A percentile compares a stretch with the other conserved stretches of the same genome.
These are phyloP conservation scores for Zaprionus capensis DNA, from an alignment of 1,140 invertebrate species.

Conservation along the genomic window DNA sequence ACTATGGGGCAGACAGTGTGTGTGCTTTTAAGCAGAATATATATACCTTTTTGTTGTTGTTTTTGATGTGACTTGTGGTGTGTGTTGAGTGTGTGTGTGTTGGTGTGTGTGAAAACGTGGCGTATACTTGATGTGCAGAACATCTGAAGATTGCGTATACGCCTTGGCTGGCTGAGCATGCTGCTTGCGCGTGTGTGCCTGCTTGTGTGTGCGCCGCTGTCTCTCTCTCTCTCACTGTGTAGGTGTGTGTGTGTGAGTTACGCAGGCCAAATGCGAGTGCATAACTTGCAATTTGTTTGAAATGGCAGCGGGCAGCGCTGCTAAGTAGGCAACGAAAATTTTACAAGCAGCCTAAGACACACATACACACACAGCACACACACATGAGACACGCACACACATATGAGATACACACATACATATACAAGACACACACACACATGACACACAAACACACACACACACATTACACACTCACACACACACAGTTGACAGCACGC, in stretches of 20 bases:
- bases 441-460: not conserved
- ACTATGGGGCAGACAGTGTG: not conserved
- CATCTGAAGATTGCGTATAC: conserved; percentile 70
- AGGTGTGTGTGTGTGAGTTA: conserved; percentile 23
- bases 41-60: conserved; percentile 42
- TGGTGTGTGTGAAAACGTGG: conserved; percentile 49
- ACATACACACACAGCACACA: not conserved
- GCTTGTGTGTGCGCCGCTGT: conserved; percentile 10
- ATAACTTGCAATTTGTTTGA: conserved; percentile 52
- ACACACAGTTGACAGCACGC: not conserved
- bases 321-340: conserved; percentile 49
- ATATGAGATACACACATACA: not conserved
- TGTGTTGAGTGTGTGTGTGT: conserved; percentile 32
- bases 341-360: not conserved
- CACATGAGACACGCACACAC: not conserved
- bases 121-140: conserved; percentile 68
- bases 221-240: conserved; percentile 1
- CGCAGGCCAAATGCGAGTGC: conserved; percentile 39
- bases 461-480: not conserved
- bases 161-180: conserved; percentile 35
- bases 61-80: conserved; percentile 37
- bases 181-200: conserved; percentile 9
- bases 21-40: conserved; percentile 7
- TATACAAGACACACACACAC: not conserved
- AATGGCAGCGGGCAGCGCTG: conserved; percentile 35